Base-by-base conservation (phyloP, 2,113 vertebrate genomes). In the Tyrannus savana region DNA sequence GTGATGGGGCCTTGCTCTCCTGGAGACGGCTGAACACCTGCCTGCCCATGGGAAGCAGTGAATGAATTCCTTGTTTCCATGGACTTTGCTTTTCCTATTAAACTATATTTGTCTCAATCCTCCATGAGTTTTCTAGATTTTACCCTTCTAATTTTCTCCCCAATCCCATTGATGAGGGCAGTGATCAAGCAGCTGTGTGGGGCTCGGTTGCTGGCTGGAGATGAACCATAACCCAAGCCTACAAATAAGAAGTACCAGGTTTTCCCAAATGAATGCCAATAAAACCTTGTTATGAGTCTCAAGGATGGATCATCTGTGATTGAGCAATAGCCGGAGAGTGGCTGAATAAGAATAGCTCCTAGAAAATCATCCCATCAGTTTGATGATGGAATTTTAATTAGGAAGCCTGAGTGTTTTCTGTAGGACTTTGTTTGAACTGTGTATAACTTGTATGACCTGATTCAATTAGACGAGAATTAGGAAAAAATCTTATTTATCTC, bases 261-360 rank as follows among this genome's bases (percentile, higher is more conserved):
- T 76, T 11, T 91, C 71, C 63, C 80, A 53, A 47, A 79, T 78
- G 77, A 82, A 82, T 82, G 58, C n/a, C 52, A 92, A 80, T 84
- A 63, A 84, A 90, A 76, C 18, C 14, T 64, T 84, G 14, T 31
- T 84, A 58, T 6, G 39, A 87, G 42, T 69, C 39, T 85, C 55
- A 62, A 69, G 39, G 67, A 87, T 83, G 39, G 59, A 87, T 88
- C 83, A 62, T 62, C 59, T 77, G 46, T 96, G 78, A 89, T 28
- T 85, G 87, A 96, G 62, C 62, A 94, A 50, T 50, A 80, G 7
- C 31, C n/a, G 87, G 25, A 94, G 35, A 87, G 76, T 23, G 18
- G 23, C 23, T 85, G 84, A 85, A 52, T 56, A 92, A 52, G 58
- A 92, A 81, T 41, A 95, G 21, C 39, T 66, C 28, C 50, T 55